A percentile compares a stretch with the other conserved stretches of the same genome.
These are phyloP conservation scores for Symphodus melops DNA, from an alignment of 2,113 vertebrate species.

Conservation along the genomic window DNA sequence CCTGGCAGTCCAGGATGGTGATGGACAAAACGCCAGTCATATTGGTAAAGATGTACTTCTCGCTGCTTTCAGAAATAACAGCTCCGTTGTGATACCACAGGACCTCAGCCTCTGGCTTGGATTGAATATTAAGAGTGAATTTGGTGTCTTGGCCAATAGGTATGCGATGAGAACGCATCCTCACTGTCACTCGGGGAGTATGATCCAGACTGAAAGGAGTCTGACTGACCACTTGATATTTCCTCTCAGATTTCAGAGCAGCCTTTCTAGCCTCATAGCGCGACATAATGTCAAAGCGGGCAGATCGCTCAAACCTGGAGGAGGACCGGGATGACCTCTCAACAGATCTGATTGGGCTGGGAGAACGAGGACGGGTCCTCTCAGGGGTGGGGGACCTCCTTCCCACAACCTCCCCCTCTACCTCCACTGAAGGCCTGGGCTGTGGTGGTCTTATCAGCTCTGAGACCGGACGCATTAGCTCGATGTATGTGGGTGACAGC, in stretches of 20 bases:
- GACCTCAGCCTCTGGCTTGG: constrained; percentile 92
- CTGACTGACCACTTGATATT: constrained; percentile 94
- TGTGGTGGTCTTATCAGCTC: constrained; percentile 89
- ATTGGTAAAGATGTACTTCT: constrained; percentile 91
- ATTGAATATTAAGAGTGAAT: constrained; percentile 95
- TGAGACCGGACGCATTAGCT: constrained; percentile 96
- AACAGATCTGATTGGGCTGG: constrained; percentile 93
- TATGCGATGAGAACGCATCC: constrained; percentile 97
- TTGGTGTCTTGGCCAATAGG: constrained; percentile 91
- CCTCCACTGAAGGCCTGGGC: constrained; percentile 72
- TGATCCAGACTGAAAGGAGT: constrained; percentile 97
- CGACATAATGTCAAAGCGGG: constrained; percentile 98
- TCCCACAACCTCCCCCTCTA: constrained; percentile 81
- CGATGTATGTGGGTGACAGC: constrained; percentile 96
- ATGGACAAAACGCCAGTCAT: constrained; percentile 94
- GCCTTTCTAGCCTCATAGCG: constrained; percentile 98
- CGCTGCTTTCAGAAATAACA: constrained; percentile 88
- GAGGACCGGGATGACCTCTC: constrained; percentile 91
- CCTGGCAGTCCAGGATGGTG: constrained; percentile 91
- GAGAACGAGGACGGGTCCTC: constrained; percentile 97
- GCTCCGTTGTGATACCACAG: constrained; percentile 94
- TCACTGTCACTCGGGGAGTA: constrained; percentile 92
- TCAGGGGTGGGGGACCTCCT: constrained; percentile 97
- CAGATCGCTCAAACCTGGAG: constrained; percentile 96
- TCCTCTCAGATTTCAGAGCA: constrained; percentile 95